Evolutionary conservation across 2,888 invertebrate genomes (phyloP).

Genomic region (Cryptocephalus moraei): DNA sequence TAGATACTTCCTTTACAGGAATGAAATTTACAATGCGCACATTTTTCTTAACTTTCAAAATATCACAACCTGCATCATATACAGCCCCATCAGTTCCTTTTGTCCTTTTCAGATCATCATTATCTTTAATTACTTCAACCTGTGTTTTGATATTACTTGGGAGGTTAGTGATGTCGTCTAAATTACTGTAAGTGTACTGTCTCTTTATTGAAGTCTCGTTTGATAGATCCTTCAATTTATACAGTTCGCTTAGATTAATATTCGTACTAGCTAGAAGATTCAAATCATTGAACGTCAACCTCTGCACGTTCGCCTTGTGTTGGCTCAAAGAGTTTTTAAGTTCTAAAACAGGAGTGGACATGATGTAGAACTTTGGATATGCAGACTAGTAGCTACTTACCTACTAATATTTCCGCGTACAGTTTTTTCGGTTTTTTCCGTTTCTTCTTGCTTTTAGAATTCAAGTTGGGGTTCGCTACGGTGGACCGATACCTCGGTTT

Average conservation of each 20-base stretch:
- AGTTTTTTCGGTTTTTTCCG: too few species aligned
- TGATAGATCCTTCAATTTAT: slow-evolving; percentile 42
- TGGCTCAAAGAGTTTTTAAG: slow-evolving; percentile 45
- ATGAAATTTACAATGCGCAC: too few species aligned
- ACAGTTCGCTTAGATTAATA: slow-evolving; percentile 46
- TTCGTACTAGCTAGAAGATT: slow-evolving; percentile 50
- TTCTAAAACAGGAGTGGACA: too few species aligned
- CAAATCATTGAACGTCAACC: slow-evolving; percentile 55
- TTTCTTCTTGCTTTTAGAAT: too few species aligned
- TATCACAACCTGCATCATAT: too few species aligned
- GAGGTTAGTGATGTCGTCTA: slow-evolving; percentile 19
- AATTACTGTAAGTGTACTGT: slow-evolving; percentile 33
- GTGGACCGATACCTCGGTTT: too few species aligned
- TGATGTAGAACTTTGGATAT: too few species aligned
- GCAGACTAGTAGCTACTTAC: too few species aligned
- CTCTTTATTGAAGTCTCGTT: slow-evolving; percentile 14
- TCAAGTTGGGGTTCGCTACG: too few species aligned
- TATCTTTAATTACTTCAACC: slow-evolving; percentile 1
- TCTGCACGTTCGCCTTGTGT: slow-evolving; percentile 56
- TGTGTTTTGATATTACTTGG: too few species aligned
- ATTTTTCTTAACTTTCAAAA: too few species aligned
- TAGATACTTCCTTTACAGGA: not conserved
- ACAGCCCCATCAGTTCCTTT: not conserved
- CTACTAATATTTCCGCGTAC: too few species aligned
- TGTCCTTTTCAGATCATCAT: slow-evolving; percentile 3